Conservation (phyloP, 2,888 invertebrate species). For the Nesidiocoris tenuis region DNA sequence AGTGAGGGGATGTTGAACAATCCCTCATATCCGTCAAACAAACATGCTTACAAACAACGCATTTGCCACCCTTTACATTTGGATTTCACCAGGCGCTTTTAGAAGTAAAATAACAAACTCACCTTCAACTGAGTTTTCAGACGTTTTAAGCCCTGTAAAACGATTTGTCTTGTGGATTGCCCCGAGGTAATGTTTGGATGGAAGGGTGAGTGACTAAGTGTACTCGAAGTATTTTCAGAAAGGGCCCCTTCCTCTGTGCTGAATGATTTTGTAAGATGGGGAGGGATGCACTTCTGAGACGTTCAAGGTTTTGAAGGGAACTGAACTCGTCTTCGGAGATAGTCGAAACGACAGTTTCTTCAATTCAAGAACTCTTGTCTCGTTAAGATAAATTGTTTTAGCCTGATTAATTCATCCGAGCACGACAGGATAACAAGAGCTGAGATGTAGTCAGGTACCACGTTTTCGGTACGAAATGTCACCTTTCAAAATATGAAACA, state of each 20-base stretch:
- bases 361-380: too few species aligned
- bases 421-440: too few species aligned
- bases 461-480: too few species aligned
- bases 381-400: too few species aligned
- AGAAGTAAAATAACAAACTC: slow-evolving; percentile 25
- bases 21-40: background rate
- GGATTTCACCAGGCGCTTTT: background rate
- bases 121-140: slow-evolving; percentile 15
- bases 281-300: background rate
- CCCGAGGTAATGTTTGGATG: background rate
- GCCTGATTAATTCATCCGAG: too few species aligned
- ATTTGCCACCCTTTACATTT: background rate
- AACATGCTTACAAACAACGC: background rate
- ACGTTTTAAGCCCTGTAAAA: slow-evolving; percentile 32
- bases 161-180: slow-evolving; percentile 29
- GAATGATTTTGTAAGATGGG: slow-evolving; percentile 8
- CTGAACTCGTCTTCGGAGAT: too few species aligned
- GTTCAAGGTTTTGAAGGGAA: too few species aligned
- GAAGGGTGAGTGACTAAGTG: slow-evolving; percentile 10
- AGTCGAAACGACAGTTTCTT: too few species aligned
- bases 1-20: too few species aligned
- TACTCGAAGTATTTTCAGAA: slow-evolving; percentile 15
- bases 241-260: slow-evolving; percentile 12
- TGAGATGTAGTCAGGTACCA: too few species aligned
- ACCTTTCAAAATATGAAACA: too few species aligned